phyloP scores from a whole-genome alignment of 30 jellyfish, hydroid and myxozoan species.

The Turritopsis dohrnii region DNA sequence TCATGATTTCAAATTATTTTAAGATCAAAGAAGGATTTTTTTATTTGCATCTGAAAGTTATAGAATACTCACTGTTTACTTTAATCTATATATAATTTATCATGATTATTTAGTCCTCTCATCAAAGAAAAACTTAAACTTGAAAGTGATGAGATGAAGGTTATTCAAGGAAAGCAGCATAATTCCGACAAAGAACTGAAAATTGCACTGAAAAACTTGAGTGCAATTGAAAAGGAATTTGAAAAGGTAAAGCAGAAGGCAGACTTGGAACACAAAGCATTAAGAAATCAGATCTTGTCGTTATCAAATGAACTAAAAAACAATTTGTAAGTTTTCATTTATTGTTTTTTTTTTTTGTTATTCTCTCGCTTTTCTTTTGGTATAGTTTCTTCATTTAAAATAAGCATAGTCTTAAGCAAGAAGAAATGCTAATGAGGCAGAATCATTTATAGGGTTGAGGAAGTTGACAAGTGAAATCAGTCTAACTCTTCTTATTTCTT shows the following conservation, averaged over 20 bases:
- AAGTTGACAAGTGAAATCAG: too few species aligned
- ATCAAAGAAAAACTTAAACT: constrained; percentile 52
- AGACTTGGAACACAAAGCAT: constrained; percentile 7
- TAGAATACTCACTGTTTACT: not conserved
- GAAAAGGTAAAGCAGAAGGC: not conserved
- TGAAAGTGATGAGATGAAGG: constrained; percentile 50
- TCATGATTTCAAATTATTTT: too few species aligned
- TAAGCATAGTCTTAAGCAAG: too few species aligned
- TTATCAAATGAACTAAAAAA: constrained; percentile 17
- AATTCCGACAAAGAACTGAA: constrained; percentile 51
- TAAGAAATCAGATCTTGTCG: not conserved
- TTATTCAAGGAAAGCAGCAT: constrained; percentile 45
- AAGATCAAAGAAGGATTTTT: too few species aligned
- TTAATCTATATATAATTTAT: not conserved
- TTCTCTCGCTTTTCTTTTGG: too few species aligned
- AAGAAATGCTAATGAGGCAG: too few species aligned
- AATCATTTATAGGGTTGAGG: too few species aligned
- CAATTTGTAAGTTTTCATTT: not conserved
- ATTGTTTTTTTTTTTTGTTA: too few species aligned
- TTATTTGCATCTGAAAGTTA: too few species aligned
- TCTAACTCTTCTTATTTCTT: not conserved
- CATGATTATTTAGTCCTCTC: constrained; percentile 55
- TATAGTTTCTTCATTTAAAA: too few species aligned
- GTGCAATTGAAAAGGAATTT: constrained; percentile 21
- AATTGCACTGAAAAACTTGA: constrained; percentile 40